Evolutionary conservation across 2,797 vertebrate species (phyloP).

Genomic region (Poecilia velifera): DNA sequence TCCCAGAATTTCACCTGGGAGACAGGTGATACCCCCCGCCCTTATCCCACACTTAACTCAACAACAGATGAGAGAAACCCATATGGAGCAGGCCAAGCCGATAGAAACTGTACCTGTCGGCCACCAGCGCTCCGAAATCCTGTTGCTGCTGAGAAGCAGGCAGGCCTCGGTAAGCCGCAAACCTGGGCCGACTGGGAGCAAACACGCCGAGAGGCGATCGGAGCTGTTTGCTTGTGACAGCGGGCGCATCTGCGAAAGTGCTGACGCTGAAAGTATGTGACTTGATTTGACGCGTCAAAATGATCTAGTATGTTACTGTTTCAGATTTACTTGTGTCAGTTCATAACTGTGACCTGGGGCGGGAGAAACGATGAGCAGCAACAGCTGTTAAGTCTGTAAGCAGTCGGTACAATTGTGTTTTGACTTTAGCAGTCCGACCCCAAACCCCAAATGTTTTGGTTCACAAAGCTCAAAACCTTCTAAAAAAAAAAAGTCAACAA

Average conservation of each 20-base stretch:
- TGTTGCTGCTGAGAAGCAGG: conserved; percentile 33
- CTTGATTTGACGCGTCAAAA: conserved; percentile 29
- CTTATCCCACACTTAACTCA: conserved; percentile 61
- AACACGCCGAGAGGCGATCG: conserved; percentile 32
- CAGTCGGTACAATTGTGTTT: too few relatives aligned
- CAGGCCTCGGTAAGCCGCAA: conserved; percentile 35
- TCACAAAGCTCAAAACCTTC: background rate
- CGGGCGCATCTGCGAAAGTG: conserved; percentile 39
- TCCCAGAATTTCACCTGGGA: conserved; percentile 16
- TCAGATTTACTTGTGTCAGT: conserved; percentile 7
- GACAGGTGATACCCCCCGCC: conserved; percentile 10
- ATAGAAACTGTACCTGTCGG: conserved; percentile 12
- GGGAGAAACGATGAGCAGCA: conserved; percentile 2
- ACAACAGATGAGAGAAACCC: conserved; percentile 54
- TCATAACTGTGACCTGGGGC: conserved; percentile 11
- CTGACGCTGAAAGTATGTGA: conserved; percentile 31
- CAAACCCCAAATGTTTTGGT: background rate
- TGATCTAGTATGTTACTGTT: conserved; percentile 26
- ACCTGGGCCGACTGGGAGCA: conserved; percentile 23
- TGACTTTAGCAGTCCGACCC: background rate
- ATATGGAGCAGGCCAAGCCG: conserved; percentile 54
- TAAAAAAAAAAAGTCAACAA: background rate
- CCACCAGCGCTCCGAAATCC: conserved; percentile 48
- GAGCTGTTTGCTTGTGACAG: conserved; percentile 47
- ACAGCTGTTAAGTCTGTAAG: background rate